A percentile compares a stretch with the other conserved stretches of the same genome.
Evolutionary conservation across 2,888 invertebrate genomes (phyloP).

Genomic region (Nomada ferruginata): DNA sequence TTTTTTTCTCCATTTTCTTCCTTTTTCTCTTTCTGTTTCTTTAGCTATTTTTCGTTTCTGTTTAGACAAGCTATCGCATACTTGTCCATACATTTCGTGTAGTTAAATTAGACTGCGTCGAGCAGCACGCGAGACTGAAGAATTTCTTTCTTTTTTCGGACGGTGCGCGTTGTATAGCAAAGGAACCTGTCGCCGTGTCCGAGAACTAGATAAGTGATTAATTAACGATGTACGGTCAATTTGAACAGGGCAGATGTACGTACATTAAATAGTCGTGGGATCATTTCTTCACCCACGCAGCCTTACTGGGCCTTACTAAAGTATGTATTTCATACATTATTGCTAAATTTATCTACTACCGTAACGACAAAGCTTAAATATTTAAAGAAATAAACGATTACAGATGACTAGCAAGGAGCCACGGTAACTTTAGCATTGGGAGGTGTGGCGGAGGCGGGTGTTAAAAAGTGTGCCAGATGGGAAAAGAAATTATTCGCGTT

Average conservation of each 20-base stretch:
- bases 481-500: neutral
- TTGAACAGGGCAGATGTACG: conserved; percentile 63
- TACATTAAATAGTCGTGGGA: conserved; percentile 82
- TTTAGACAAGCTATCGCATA: neutral
- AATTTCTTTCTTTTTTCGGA: neutral
- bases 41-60: no score
- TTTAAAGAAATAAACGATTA: conserved; percentile 69
- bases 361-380: conserved; percentile 73
- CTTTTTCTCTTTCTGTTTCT: neutral
- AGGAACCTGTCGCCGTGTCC: neutral
- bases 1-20: no score
- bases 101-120: conserved; percentile 6
- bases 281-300: conserved; percentile 81
- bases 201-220: neutral
- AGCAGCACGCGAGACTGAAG: conserved; percentile 3
- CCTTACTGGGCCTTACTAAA: conserved; percentile 84
- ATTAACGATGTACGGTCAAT: conserved; percentile 35
- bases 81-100: neutral
- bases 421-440: conserved; percentile 28
- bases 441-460: neutral
- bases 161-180: neutral
- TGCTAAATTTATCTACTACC: conserved; percentile 79
- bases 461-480: neutral
- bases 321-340: conserved; percentile 81
- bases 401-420: conserved; percentile 41